Evolutionary conservation across 2,797 vertebrate species (phyloP).

Genomic region (Takifugu ocellatus): DNA sequence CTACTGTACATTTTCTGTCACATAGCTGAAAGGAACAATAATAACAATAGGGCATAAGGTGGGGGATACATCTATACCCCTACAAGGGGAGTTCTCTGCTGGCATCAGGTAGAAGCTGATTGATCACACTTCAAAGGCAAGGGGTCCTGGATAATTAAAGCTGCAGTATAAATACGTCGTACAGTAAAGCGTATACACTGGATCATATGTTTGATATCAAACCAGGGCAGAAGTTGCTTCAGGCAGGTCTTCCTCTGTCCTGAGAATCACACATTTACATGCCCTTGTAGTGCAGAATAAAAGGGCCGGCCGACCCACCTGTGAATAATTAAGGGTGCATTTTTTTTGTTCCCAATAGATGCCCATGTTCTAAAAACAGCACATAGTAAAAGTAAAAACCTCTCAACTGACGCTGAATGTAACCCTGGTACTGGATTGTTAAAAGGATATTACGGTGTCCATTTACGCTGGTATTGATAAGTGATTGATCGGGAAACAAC

Average conservation of each 20-base stretch:
- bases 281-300: constrained; percentile 64
- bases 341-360: constrained; percentile 9
- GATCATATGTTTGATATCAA: constrained; percentile 61
- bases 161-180: constrained; percentile 64
- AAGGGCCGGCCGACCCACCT: constrained; percentile 31
- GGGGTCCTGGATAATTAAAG: constrained; percentile 70
- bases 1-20: constrained; percentile 5
- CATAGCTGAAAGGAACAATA: constrained; percentile 35
- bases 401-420: too few relatives aligned
- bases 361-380: constrained; percentile 1
- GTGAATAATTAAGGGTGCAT: constrained; percentile 41
- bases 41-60: constrained; percentile 6
- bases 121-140: constrained; percentile 75
- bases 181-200: constrained; percentile 40
- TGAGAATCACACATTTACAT: constrained; percentile 60
- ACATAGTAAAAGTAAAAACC: not conserved
- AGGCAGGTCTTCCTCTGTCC: constrained; percentile 52
- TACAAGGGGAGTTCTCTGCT: constrained; percentile 55
- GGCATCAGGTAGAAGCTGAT: constrained; percentile 71
- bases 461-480: too few relatives aligned
- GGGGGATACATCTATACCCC: constrained; percentile 30
- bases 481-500: too few relatives aligned
- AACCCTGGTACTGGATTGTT: too few relatives aligned
- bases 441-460: too few relatives aligned
- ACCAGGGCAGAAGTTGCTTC: constrained; percentile 42